These are phyloP conservation scores for Xyliphius kryptos DNA, from an alignment of 2,113 vertebrate species.

Conservation along the genomic window DNA sequence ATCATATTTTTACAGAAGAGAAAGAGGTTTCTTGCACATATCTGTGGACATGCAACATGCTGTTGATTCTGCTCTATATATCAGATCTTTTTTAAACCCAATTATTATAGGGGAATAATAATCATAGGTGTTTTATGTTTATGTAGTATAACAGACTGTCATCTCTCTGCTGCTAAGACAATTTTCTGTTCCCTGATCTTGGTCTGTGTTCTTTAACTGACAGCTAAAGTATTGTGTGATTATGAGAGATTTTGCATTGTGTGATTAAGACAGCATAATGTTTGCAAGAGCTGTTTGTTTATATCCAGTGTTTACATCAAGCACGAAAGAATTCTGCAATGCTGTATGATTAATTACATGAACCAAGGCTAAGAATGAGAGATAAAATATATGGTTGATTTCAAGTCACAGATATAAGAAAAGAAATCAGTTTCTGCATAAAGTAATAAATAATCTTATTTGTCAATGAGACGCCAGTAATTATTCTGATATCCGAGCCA, in stretches of 20 bases:
- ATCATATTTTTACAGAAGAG: too few relatives aligned
- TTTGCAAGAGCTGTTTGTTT: background rate
- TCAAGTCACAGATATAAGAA: background rate
- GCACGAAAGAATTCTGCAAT: background rate
- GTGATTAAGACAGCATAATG: background rate
- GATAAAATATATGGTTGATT: background rate
- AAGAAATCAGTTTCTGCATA: background rate
- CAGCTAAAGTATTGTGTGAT: constrained; percentile 3
- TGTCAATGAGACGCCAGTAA: background rate
- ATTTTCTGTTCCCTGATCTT: constrained; percentile 9
- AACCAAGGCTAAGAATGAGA: background rate
- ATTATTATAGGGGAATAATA: too few relatives aligned
- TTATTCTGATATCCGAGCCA: background rate
- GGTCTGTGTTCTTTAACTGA: background rate
- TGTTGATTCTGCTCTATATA: background rate
- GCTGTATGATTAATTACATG: background rate
- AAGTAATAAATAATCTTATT: background rate
- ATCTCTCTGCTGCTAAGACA: constrained; percentile 7
- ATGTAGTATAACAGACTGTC: constrained; percentile 4
- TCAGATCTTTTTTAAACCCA: too few relatives aligned
- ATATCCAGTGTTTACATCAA: background rate
- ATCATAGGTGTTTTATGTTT: background rate
- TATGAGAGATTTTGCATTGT: too few relatives aligned
- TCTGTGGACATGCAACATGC: too few relatives aligned
- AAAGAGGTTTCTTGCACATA: too few relatives aligned